Conservation (phyloP, 2,113 vertebrate species). For the Psilopsiagon aurifrons region DNA sequence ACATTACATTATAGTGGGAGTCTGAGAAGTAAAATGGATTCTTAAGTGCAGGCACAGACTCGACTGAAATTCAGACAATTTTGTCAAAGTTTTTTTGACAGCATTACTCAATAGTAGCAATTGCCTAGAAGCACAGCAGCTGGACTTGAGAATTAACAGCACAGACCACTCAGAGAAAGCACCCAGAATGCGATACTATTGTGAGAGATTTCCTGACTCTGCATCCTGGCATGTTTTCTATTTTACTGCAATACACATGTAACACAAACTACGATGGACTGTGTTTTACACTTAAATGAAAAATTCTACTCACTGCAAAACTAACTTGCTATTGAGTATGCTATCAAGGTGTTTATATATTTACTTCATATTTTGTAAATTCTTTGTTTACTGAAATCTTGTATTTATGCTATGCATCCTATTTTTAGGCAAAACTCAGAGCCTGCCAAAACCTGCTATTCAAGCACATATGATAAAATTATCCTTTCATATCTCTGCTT, state of each 20-base stretch:
- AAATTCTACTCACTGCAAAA: not conserved
- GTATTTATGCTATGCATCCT: not conserved
- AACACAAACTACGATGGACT: not conserved
- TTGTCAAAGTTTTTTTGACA: not conserved
- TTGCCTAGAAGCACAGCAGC: not conserved
- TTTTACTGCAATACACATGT: not conserved
- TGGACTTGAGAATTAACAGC: not conserved
- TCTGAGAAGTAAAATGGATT: not conserved
- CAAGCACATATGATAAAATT: not conserved
- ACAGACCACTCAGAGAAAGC: not conserved
- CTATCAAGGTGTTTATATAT: not conserved
- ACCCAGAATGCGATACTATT: not conserved
- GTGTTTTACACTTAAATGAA: not conserved
- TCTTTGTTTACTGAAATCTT: not conserved
- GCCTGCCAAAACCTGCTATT: not conserved
- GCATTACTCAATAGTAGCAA: not conserved
- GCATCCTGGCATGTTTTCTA: not conserved
- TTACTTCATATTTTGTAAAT: not conserved
- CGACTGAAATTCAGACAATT: not conserved
- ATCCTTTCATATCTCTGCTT: not conserved
- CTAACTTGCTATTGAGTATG: not conserved
- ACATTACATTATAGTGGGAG: not conserved
- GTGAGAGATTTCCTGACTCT: not conserved
- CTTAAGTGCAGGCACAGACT: not conserved
- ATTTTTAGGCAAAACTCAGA: conserved; percentile 36